These are phyloP conservation scores for Cyprinodon variegatus DNA, from an alignment of 2,113 vertebrate genomes.

Conservation along the genomic window DNA sequence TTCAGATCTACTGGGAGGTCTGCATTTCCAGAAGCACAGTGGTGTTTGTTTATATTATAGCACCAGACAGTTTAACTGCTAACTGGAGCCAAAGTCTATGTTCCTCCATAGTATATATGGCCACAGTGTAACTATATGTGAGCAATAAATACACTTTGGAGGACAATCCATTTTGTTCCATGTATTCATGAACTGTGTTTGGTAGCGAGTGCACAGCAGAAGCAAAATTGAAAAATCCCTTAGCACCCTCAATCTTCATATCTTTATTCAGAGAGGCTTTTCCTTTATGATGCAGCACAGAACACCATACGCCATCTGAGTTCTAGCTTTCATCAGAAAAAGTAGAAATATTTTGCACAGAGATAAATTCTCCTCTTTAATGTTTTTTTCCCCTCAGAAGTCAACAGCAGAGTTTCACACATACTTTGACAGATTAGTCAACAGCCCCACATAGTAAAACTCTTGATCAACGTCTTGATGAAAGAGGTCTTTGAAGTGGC, in stretches of 20 bases:
- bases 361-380: constrained; percentile 45
- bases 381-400: constrained; percentile 26
- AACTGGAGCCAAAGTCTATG: constrained; percentile 18
- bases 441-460: constrained; percentile 43
- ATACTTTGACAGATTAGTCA: constrained; percentile 52
- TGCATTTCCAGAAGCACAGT: constrained; percentile 14
- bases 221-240: constrained; percentile 25
- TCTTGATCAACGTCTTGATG: constrained; percentile 54
- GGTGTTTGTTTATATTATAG: constrained; percentile 32
- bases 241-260: constrained; percentile 27
- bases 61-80: constrained; percentile 48
- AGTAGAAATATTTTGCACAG: constrained; percentile 41
- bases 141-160: constrained; percentile 32
- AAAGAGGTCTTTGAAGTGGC: constrained; percentile 41
- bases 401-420: constrained; percentile 35
- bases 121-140: constrained; percentile 21
- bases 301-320: constrained; percentile 27
- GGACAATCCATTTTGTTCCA: constrained; percentile 28
- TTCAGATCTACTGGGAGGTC: constrained; percentile 41
- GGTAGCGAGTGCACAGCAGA: constrained; percentile 28
- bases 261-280: constrained; percentile 18
- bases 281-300: constrained; percentile 20
- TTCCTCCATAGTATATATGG: constrained; percentile 21
- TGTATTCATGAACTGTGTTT: constrained; percentile 22
- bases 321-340: constrained; percentile 30